Conservation (phyloP, 2,888 invertebrate species). For the Bursaphelenchus okinawaensis region DNA sequence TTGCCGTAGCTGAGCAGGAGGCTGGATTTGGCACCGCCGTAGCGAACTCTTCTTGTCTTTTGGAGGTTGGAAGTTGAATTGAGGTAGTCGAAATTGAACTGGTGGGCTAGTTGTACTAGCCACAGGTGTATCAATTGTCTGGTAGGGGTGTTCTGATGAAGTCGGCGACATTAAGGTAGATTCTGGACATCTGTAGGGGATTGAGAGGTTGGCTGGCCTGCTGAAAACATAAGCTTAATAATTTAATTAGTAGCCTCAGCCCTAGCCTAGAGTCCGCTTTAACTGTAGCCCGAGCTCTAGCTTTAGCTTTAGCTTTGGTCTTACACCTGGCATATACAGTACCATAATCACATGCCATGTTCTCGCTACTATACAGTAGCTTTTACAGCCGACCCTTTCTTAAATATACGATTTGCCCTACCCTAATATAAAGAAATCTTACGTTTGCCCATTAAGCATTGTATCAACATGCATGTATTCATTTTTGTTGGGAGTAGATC, state of each 20-base stretch:
- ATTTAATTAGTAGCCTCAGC: too few species aligned
- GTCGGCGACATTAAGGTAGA: conserved; percentile 15
- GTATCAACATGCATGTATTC: conserved; percentile 21
- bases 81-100: conserved; percentile 13
- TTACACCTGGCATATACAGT: too few species aligned
- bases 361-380: too few species aligned
- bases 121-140: conserved; percentile 30
- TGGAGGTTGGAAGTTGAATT: background rate
- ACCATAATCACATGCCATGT: too few species aligned
- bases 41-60: background rate
- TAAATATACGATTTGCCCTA: conserved; percentile 11
- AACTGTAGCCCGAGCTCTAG: too few species aligned
- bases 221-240: too few species aligned
- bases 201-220: background rate
- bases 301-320: too few species aligned
- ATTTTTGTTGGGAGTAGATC: conserved; percentile 60
- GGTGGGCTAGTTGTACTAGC: conserved; percentile 15
- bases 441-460: conserved; percentile 1
- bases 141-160: conserved; percentile 30
- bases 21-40: background rate
- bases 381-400: too few species aligned
- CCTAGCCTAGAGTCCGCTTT: too few species aligned
- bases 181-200: background rate
- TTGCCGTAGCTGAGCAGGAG: background rate
- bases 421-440: background rate